Base-by-base conservation (phyloP, 2,888 invertebrate species). In the Acronicta psi region DNA sequence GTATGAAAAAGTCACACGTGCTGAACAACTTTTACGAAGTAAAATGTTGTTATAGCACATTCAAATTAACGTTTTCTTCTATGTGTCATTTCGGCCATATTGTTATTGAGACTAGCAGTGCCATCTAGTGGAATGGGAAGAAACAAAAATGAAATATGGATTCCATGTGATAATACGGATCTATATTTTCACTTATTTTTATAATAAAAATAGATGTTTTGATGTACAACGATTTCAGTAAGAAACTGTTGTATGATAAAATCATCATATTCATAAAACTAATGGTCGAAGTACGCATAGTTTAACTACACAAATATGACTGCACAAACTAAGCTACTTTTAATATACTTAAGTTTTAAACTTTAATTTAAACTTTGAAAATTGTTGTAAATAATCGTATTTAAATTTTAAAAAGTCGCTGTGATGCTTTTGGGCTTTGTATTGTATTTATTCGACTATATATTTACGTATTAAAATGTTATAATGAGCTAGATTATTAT, bases 351-450 rank as follows among this genome's bases (percentile, higher is more conserved):
- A 59, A 71, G 68, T 55, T 60, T 29, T 29, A 29, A 29, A 29
- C 11, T 29, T 29, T 29, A 29, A 29, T 29, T 16, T 42, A 66
- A 66, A 51, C 40, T 49, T 63, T 51, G 42, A 59, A 67, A 60
- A 64, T 69, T 69, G 75, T 80, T 81, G 82, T 82, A 82, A 66
- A 81, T 81, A 81, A 73, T 80, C 68, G 50, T 77, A 75, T 65
- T 67, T 67, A 73, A 60, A 59, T 71, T 56, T 53, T 10, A 54
- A 62, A 64, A 67, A 60, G 55, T 69, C 64, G 72, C 80, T 81
- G 79, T 81, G 78, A 81, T 77, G 82, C 77, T 82, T 83, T 74
- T 77, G 69, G 67, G 77, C 75, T 80, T 78, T 79, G 58, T 63
- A 64, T 74, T 58, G 54, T 69, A 72, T 77, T 72, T 75, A 72